These are phyloP conservation scores for Reticulitermes speratus DNA, from an alignment of 1,140 invertebrate species.

Conservation along the genomic window DNA sequence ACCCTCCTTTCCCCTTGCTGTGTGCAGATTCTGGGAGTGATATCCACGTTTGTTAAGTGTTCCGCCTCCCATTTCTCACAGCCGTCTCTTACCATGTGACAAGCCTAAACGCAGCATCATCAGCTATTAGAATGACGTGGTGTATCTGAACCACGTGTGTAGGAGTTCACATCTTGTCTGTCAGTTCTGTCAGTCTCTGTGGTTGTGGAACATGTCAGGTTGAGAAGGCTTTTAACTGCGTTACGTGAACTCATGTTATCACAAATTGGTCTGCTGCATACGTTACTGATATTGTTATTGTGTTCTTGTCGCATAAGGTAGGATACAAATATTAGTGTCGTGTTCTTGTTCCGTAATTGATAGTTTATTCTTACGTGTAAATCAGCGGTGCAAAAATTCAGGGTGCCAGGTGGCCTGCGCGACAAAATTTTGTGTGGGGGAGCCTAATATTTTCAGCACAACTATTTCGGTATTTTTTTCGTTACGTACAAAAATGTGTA, in stretches of 20 bases:
- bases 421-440: no score
- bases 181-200: neutral
- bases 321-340: neutral
- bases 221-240: neutral
- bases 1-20: neutral
- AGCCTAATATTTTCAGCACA: no score
- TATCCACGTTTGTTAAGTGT: neutral
- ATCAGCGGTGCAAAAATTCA: no score
- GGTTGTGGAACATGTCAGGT: neutral
- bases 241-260: neutral
- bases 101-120: constrained; percentile 18
- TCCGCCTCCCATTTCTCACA: neutral
- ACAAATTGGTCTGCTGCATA: neutral
- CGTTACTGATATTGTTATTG: neutral
- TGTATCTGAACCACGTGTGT: neutral
- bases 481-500: no score
- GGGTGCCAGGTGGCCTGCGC: no score
- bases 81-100: constrained; percentile 8
- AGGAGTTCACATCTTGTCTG: constrained; percentile 13
- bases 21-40: constrained; percentile 3
- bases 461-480: no score
- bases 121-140: constrained; percentile 11
- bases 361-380: no score
- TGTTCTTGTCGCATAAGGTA: neutral
- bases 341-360: no score